These are phyloP conservation scores for Callyntrura guangdongensis DNA, from an alignment of 2,888 invertebrate genomes.

Conservation along the genomic window DNA sequence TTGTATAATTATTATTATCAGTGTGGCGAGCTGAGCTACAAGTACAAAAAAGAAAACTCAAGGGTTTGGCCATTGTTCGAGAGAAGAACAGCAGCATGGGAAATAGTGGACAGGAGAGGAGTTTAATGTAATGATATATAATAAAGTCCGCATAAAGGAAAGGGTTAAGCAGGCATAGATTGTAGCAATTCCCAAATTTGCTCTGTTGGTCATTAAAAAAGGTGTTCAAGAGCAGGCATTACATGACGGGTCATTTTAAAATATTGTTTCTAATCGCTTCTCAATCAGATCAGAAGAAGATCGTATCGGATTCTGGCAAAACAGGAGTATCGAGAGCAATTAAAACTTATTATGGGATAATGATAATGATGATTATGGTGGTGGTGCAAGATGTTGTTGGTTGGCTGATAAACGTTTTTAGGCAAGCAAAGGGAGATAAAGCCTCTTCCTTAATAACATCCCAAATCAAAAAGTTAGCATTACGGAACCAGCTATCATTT, in stretches of 20 bases:
- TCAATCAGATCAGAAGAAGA: constrained; percentile 30
- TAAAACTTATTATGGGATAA: constrained; percentile 48
- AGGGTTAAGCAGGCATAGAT: constrained; percentile 20
- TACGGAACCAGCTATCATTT: constrained; percentile 16
- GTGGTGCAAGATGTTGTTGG: background rate
- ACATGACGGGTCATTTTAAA: constrained; percentile 37
- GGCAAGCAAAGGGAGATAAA: too few species aligned
- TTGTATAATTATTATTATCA: constrained; percentile 57
- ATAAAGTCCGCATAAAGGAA: constrained; percentile 6
- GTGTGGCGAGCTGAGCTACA: constrained; percentile 24
- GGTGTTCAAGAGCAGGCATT: constrained; percentile 44
- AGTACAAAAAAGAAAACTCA: background rate
- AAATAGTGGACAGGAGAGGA: constrained; percentile 8
- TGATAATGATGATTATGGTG: constrained; percentile 4
- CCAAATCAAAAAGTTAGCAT: constrained; percentile 16
- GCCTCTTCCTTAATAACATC: background rate
- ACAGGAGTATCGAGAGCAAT: constrained; percentile 49
- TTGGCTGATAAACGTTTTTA: background rate
- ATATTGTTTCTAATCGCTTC: constrained; percentile 21
- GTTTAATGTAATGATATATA: background rate
- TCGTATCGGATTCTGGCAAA: constrained; percentile 1
- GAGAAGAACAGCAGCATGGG: constrained; percentile 15
- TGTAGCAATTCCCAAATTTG: constrained; percentile 45
- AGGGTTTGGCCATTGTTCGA: constrained; percentile 42
- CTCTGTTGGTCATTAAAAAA: constrained; percentile 38